Base-by-base conservation (phyloP, 2,797 vertebrate species). In the Gastrophryne carolinensis region DNA sequence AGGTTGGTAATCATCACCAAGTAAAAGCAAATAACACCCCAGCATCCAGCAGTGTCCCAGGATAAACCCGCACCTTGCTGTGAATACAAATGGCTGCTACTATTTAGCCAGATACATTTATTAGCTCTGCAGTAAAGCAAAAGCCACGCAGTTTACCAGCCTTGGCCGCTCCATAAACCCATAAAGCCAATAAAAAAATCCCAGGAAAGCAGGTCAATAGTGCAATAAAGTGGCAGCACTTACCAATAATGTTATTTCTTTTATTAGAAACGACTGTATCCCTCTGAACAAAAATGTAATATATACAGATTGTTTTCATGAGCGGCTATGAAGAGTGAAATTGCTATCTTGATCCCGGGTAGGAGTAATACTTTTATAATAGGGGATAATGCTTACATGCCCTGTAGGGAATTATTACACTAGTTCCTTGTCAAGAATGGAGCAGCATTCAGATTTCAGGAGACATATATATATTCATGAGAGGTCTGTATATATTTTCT, bases 1-100 rank as follows among this genome's bases (percentile, higher is more conserved):
- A 71, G 60, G 26, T 29, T 41, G 21, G 34, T 64, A 78, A 65
- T 72, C 66, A 63, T 15, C 8, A 71, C 35, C 24, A 35, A 39
- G 57, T 56, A 64, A 23, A 23, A 63, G 49, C 34, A 23, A 69
- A 29, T 29, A 53, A 70, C 70, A 76, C 26, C 17, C 35, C 54
- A 63, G 21, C 30, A 12, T 32, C 27, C 7, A 37, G 29, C 52
- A 23, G 17, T 34, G 1, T 37, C 64, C 39, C 21, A 2, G 13
- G n/a, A 4, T 17, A 23, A 44, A 49, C 17, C 6, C 2, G 23
- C 19, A 10, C 9, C 12, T 5, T 10, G 12, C 21, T 3, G 30
- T 12, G 47, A 56, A 56, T 35, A 73, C 62, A 73, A 73, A 73
- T 19, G 56, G 12, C 8, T 11, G 21, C 8, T 19, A 23, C 60